Evolutionary conservation across 1,140 invertebrate genomes (phyloP).

Genomic region (Aphelinus atriplicis): DNA sequence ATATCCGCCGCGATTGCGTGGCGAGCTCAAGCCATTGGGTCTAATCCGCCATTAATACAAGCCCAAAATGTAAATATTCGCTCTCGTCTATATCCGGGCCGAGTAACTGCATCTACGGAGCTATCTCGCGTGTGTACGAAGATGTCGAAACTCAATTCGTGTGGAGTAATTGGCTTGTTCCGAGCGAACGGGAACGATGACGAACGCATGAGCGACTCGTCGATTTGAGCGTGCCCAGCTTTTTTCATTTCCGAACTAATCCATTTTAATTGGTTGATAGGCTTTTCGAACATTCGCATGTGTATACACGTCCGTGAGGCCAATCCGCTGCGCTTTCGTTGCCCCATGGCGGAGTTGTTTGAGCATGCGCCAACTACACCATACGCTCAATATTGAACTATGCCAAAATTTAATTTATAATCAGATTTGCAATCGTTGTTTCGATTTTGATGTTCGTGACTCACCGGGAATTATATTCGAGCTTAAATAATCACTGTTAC

Average conservation of each 20-base stretch:
- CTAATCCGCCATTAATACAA: slow-evolving; percentile 19
- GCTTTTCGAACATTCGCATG: neutral
- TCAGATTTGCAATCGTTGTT: too few relatives aligned
- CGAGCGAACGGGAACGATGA: slow-evolving; percentile 31
- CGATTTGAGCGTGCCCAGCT: slow-evolving; percentile 11
- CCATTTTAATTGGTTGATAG: slow-evolving; percentile 4
- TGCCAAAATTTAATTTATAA: too few relatives aligned
- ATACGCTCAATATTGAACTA: too few relatives aligned
- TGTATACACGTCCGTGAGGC: neutral
- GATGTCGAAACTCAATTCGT: slow-evolving; percentile 48
- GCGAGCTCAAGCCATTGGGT: neutral
- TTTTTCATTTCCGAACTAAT: slow-evolving; percentile 4
- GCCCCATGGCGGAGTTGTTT: too few relatives aligned
- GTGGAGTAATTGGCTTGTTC: slow-evolving; percentile 46
- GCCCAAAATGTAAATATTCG: slow-evolving; percentile 46
- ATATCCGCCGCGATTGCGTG: too few relatives aligned
- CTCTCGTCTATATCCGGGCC: slow-evolving; percentile 2
- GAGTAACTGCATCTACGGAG: slow-evolving; percentile 13
- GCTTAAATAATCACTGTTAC: too few relatives aligned
- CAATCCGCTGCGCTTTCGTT: too few relatives aligned
- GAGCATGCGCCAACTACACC: too few relatives aligned
- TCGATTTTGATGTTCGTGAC: too few relatives aligned
- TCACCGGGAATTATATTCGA: too few relatives aligned
- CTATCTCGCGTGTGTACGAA: slow-evolving; percentile 21
- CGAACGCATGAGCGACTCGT: slow-evolving; percentile 5